Evolutionary conservation across 2,113 vertebrate species (phyloP).

Genomic region (Ctenodactylus gundi): DNA sequence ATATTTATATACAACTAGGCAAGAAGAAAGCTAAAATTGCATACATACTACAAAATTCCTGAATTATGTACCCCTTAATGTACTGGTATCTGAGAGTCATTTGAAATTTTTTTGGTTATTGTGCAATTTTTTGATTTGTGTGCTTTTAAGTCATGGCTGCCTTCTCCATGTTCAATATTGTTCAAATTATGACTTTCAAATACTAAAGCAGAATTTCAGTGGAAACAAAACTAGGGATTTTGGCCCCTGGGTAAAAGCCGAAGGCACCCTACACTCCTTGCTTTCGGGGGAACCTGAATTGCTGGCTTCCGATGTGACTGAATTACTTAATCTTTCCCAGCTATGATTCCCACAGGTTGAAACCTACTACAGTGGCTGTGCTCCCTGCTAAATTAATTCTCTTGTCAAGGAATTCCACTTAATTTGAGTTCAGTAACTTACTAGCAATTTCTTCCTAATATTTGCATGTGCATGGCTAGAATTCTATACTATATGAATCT

Average conservation of each 20-base stretch:
- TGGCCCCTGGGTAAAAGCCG: neutral
- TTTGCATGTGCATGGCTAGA: neutral
- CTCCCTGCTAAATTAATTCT: neutral
- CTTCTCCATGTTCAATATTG: no score
- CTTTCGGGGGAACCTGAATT: neutral
- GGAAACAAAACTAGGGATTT: neutral
- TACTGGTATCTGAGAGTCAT: no score
- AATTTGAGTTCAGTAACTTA: conserved; percentile 35
- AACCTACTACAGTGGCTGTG: neutral
- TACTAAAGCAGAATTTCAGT: no score
- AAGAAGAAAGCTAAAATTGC: no score
- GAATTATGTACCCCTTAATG: no score
- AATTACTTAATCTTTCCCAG: neutral
- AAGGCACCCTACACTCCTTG: neutral
- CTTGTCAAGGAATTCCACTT: neutral
- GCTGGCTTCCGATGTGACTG: neutral
- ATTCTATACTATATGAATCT: neutral
- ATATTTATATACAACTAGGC: no score
- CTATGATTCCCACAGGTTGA: neutral
- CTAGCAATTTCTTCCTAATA: neutral
- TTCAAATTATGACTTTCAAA: no score
- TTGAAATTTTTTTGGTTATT: no score
- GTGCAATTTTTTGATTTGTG: no score
- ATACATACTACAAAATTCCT: no score
- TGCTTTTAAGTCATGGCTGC: no score